Evolutionary conservation across 2,113 vertebrate genomes (phyloP), one percentile per base, ranked within the genome.

Genomic region (Oophaga pumilio): DNA sequence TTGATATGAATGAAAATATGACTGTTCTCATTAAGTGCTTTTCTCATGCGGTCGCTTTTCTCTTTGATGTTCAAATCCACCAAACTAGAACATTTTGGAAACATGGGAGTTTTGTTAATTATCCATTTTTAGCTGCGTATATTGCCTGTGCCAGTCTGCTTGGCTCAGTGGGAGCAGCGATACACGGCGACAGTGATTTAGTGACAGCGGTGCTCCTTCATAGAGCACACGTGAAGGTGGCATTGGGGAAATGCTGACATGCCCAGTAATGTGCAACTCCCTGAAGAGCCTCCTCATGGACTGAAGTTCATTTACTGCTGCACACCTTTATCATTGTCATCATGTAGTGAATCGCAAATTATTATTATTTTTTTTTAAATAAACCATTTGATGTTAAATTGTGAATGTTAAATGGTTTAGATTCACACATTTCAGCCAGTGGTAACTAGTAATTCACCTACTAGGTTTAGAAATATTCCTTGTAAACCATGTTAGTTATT

Each of bases 21-120:
- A 80, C 78, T 33, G 57, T 43, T 60, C 78, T 60, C 78, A 80
- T 80, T 80, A 80, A 80, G 57, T 28, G 78, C 56, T 80, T 80
- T 80, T 80, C 78, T 80, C 78, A 80, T 80, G 78, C 28, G 28
- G 56, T 18, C 18, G 26, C 12, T 43, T 80, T 80, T 80, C 78
- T 60, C 78, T 80, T 80, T 80, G 78, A 80, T 80, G 78, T 80
- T 80, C 24, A 80, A 80, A 80, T 80, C 78, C 78, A 80, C 78
- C 26, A 80, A 62, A 80, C 56, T n/a, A 80, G 78, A 80, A 80
- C 78, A 59, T 79, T 79, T 59, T 79, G 53, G 77, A 79, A 79
- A 57, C 53, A 57, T 79, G 56, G 78, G 56, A 80, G 78, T 62
- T 60, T 80, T 60, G 78, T 60, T 80, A 80, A 80, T 80, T 80